These are phyloP conservation scores for Cheracebus regulus DNA, from an alignment of 2,797 vertebrate genomes.

Conservation along the genomic window DNA sequence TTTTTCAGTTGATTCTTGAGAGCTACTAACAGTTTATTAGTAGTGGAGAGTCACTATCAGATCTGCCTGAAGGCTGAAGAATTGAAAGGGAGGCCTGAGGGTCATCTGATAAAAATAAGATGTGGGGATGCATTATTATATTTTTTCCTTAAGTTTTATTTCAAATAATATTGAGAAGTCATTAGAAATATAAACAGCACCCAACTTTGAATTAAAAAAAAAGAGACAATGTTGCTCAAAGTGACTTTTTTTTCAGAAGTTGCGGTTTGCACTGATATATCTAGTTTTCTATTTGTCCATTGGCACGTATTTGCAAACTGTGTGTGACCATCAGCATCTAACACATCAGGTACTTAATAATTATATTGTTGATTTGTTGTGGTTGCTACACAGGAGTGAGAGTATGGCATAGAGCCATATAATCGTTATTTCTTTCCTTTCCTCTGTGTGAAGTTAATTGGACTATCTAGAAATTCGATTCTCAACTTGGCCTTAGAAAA, in stretches of 20 bases:
- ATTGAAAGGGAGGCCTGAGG: background rate
- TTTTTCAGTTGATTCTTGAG: background rate
- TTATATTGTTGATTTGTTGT: conserved; percentile 54
- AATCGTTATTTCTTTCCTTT: background rate
- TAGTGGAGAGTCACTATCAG: background rate
- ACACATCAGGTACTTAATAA: background rate
- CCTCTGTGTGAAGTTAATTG: conserved; percentile 72
- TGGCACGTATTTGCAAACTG: conserved; percentile 1
- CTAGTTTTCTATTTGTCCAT: background rate
- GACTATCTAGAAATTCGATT: conserved; percentile 59
- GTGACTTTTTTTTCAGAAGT: background rate
- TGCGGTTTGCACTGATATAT: background rate
- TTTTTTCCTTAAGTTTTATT: background rate
- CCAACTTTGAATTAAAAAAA: background rate
- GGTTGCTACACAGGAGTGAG: background rate
- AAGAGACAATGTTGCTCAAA: background rate
- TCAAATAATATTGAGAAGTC: background rate
- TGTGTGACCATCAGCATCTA: background rate
- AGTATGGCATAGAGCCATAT: background rate
- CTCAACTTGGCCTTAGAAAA: conserved; percentile 57
- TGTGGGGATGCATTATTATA: background rate
- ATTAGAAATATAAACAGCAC: background rate
- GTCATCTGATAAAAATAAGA: background rate
- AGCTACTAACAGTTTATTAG: background rate
- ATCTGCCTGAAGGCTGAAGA: background rate